Base-by-base conservation (phyloP, 2,797 vertebrate species). In the Danio choprae region DNA sequence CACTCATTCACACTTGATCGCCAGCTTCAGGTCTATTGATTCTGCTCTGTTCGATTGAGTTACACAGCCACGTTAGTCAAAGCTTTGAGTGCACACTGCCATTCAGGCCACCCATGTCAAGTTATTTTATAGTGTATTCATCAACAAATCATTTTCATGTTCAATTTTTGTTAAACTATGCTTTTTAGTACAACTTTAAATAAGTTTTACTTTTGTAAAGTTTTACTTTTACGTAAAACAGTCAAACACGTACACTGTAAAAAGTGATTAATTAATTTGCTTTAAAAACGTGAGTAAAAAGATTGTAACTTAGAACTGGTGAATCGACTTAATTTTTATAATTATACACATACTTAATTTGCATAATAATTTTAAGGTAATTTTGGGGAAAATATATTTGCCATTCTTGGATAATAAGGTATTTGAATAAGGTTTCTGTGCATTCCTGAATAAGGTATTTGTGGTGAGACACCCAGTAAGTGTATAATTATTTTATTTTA, bases 1-100 rank as follows among this genome's bases (percentile, higher is more conserved):
- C 74, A 65, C 69, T 73, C 70, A n/a, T 60, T 50, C 76, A 38
- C 41, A 22, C 41, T 8, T 29, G 22, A 43, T 72, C 70, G 38
- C 41, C 51, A 65, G 16, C 59, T 65, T 10, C 40, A 22, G 60
- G 22, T 58, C 40, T 38, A 55, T 48, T 18, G 50, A 73, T 65
- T 70, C 13, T 1, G 46, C n/a, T 70, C 44, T 2, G 63, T 6
- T 63, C 41, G 10, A 58, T 20, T 63, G 11, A 20, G 55, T 29
- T n/a, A 22, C 76, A 46, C 41, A 29, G 40, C 46, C 15, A 5
- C 64, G 62, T 43, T 55, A 53, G 60, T 53, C 48, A 22, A 48
- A 50, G 36, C 22, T 51, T 69, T 36, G 46, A 40, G 67, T 56
- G 55, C 12, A 29, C 15, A 56, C n/a, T 48, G 6, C 7, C 36